Evolutionary conservation across 2,797 vertebrate genomes (phyloP), one percentile per base, ranked within the genome.

Genomic region (Ctenosaura bakeri): DNA sequence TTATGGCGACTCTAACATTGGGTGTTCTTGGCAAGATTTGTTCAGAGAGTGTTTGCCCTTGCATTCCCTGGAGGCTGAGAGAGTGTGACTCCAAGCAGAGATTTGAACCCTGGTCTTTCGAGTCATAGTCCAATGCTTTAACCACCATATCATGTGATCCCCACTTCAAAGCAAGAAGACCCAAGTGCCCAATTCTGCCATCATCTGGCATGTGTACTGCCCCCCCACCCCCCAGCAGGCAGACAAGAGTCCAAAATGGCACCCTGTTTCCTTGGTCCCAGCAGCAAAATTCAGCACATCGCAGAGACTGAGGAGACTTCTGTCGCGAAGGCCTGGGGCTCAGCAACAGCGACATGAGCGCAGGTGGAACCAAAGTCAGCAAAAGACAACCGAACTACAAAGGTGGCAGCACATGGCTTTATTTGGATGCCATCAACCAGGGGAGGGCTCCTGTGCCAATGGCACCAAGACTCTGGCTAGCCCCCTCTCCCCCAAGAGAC

Each of bases 241-340:
- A 80, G 22, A 13, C 2, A 52, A 46, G 26, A 24, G 74, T 3
- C 20, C 42, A 9, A 26, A 4, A 16, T 4, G 2, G 3, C 16
- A 22, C 22, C 7, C 20, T 26, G 20, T 66, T 3, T 9, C 13
- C 13, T 5, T 0, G 26, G 46, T 32, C 46, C 1, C 42, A 13
- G 38, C 77, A 6, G 24, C 4, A 3, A 22, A 2, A 7, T 2
- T 26, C 5, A 18, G 20, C 38, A 8, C 74, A 46, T 3, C 10
- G 22, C 24, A 69, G 29, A 1, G 32, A 22, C 56, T 9, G 32
- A 10, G 62, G 46, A 1, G 12, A 13, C 46, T 20, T 1, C 0
- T 4, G 52, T 3, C 18, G 8, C 0, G 3, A 13, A 9, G 18
- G 4, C 9, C 4, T 2, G 18, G 12, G 56, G 2, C 6, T 6